These are phyloP conservation scores for Orthosia gothica DNA, from an alignment of 2,888 invertebrate genomes.

Conservation along the genomic window DNA sequence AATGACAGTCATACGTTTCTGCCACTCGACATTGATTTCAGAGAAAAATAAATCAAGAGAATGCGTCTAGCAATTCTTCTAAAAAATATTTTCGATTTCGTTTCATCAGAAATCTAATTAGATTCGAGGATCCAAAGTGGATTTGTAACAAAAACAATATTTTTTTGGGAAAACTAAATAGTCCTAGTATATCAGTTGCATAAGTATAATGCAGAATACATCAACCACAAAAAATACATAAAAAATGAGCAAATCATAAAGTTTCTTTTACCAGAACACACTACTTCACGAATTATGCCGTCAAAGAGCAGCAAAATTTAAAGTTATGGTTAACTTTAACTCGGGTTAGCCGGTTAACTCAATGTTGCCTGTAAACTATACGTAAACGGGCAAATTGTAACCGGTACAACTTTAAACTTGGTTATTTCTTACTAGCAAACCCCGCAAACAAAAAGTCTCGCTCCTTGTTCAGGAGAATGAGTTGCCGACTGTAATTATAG, in stretches of 20 bases:
- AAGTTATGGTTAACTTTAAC: slow-evolving; percentile 22
- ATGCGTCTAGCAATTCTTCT: slow-evolving; percentile 33
- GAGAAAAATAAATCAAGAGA: slow-evolving; percentile 9
- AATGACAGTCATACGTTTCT: slow-evolving; percentile 21
- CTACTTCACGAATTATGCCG: slow-evolving; percentile 9
- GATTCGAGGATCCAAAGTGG: slow-evolving; percentile 23
- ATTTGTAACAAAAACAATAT: slow-evolving; percentile 6
- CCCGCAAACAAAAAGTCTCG: slow-evolving; percentile 25
- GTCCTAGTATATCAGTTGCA: background rate
- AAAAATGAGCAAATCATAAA: background rate
- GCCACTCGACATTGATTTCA: slow-evolving; percentile 32
- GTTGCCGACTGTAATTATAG: slow-evolving; percentile 25
- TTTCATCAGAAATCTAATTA: slow-evolving; percentile 31
- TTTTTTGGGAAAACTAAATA: background rate
- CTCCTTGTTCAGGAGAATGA: slow-evolving; percentile 12
- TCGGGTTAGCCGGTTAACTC: slow-evolving; percentile 37
- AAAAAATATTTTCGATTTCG: slow-evolving; percentile 31
- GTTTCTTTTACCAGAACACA: background rate
- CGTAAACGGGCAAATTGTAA: slow-evolving; percentile 17
- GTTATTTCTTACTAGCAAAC: slow-evolving; percentile 45
- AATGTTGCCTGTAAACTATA: slow-evolving; percentile 27
- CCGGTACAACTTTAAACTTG: slow-evolving; percentile 40
- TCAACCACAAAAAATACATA: background rate
- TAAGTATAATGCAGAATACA: background rate
- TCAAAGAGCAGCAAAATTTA: slow-evolving; percentile 26